phyloP scores from a whole-genome alignment of 2,113 vertebrate genomes.

The Brevimyrus niger region DNA sequence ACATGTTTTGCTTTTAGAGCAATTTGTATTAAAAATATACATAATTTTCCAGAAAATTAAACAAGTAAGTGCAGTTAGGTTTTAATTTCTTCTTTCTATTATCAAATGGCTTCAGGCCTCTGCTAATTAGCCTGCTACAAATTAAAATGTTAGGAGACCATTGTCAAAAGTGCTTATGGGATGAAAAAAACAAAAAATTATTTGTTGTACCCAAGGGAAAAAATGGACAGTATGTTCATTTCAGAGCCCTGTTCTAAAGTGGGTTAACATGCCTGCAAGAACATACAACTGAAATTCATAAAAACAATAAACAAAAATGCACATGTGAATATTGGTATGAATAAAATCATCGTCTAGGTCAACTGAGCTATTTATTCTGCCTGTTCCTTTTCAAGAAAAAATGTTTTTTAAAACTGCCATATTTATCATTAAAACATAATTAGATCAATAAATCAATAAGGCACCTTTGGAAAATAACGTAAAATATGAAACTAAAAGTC shows the following conservation, averaged over 20 bases:
- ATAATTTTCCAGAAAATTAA: conserved; percentile 12
- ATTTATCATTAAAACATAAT: not conserved
- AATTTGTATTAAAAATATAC: not conserved
- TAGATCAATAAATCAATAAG: not conserved
- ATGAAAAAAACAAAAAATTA: not conserved
- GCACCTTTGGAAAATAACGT: not conserved
- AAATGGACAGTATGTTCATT: not conserved
- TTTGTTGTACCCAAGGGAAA: not conserved
- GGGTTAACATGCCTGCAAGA: not conserved
- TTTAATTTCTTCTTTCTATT: conserved; percentile 4
- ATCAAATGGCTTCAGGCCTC: conserved; percentile 1
- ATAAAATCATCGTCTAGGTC: not conserved
- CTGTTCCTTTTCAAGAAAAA: not conserved
- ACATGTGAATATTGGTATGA: not conserved
- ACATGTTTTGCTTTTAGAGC: not conserved
- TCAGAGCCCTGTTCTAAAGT: not conserved
- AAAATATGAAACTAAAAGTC: not conserved
- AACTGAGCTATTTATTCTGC: not conserved
- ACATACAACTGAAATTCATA: not conserved
- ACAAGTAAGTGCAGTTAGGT: not conserved
- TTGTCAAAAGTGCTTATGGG: conserved; percentile 5
- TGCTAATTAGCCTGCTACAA: not conserved
- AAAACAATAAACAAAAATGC: not conserved
- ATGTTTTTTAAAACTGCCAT: not conserved
- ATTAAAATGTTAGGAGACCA: conserved; percentile 3